phyloP scores from a whole-genome alignment of 2,888 invertebrate species.

The Leistus spinibarbis region DNA sequence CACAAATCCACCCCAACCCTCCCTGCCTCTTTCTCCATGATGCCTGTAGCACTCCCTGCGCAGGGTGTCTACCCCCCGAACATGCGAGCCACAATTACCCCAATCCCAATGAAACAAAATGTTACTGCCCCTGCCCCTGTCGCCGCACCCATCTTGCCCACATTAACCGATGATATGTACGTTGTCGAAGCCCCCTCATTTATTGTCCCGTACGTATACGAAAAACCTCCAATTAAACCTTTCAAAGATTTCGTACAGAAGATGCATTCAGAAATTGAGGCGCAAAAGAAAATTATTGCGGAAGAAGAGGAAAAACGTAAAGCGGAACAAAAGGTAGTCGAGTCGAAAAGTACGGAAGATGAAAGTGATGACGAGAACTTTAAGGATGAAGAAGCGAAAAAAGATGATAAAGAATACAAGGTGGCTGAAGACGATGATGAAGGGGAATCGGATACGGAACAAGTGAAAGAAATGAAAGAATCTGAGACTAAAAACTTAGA shows the following conservation, averaged over 20 bases:
- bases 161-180: slow-evolving; percentile 89
- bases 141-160: slow-evolving; percentile 72
- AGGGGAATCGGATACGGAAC: slow-evolving; percentile 26
- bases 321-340: slow-evolving; percentile 51
- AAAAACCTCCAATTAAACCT: slow-evolving; percentile 82
- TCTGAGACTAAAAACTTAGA: slow-evolving; percentile 45
- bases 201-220: slow-evolving; percentile 92
- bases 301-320: slow-evolving; percentile 53
- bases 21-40: slow-evolving; percentile 56
- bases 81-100: slow-evolving; percentile 64
- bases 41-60: slow-evolving; percentile 62
- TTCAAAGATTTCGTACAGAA: slow-evolving; percentile 74
- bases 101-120: slow-evolving; percentile 56
- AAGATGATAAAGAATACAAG: slow-evolving; percentile 49
- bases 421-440: slow-evolving; percentile 47
- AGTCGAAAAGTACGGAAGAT: slow-evolving; percentile 49
- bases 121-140: slow-evolving; percentile 47
- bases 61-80: slow-evolving; percentile 70
- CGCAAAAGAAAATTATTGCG: slow-evolving; percentile 64
- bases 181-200: slow-evolving; percentile 92
- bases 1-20: slow-evolving; percentile 47
- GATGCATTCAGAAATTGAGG: slow-evolving; percentile 68
- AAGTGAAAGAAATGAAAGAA: not conserved
- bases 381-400: slow-evolving; percentile 47
- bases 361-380: slow-evolving; percentile 43